Base-by-base conservation (phyloP, 2,888 invertebrate species). In the Folsomia manolachei region DNA sequence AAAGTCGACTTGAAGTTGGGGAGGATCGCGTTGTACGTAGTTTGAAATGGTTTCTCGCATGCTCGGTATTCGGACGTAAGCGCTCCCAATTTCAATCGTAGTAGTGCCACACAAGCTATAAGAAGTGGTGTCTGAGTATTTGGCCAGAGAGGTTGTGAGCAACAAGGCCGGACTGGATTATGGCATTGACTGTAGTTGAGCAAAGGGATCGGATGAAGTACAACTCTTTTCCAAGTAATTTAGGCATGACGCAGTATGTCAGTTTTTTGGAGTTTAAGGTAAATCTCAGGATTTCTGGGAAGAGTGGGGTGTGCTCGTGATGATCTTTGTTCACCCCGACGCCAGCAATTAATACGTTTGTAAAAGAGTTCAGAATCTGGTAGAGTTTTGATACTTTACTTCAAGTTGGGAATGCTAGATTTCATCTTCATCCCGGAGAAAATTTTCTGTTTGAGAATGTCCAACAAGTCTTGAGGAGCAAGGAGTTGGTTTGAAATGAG, bases 401-500 rank as follows among this genome's bases (percentile, higher is more conserved):
- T n/a, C n/a, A n/a, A n/a, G n/a, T n/a, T n/a, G n/a, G n/a, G n/a
- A n/a, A n/a, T n/a, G n/a, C n/a, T n/a, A n/a, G n/a, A n/a, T n/a
- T n/a, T 4, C 21, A 27, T 64, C 64, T 27, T 62, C n/a, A n/a
- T n/a, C n/a, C n/a, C n/a, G n/a, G n/a, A n/a, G n/a, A n/a, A n/a
- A n/a, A 27, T 52, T 27, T 21, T 4, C 52, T 52, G 19, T 24
- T 52, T n/a, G 21, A 66, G 39, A 52, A 66, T 66, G 1, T 66
- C 21, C 18, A 4, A 66, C 1, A 66, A 9, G 21, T 66, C 52
- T 7, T 7, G 1, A 4, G 52, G 9, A 52, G 1, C 39, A 1
- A 66, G 39, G 19, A 66, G 7, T 4, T 66, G 23, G 19, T 66
- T 66, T 19, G 52, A 39, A n/a, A 66, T 52, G 1, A 66, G n/a